phyloP scores from a whole-genome alignment of 2,888 invertebrate genomes.

The Andrena trimmerana region DNA sequence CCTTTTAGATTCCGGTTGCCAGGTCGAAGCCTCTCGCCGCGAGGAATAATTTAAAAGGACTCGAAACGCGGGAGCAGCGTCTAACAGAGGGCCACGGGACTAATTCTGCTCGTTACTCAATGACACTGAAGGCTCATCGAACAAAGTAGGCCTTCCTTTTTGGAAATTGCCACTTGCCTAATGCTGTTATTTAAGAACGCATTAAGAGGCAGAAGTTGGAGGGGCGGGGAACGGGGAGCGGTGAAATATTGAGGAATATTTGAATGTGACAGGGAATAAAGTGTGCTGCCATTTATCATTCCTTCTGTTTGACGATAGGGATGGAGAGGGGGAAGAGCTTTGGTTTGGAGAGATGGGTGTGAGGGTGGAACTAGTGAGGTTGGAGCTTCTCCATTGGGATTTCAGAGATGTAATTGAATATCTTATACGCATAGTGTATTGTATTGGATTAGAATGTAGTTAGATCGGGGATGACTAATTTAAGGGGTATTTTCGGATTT shows the following conservation, averaged over 20 bases:
- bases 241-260: conserved; percentile 6
- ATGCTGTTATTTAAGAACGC: not conserved
- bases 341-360: not conserved
- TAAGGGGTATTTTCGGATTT: no score
- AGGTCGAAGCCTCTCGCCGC: not conserved
- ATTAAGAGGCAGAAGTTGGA: not conserved
- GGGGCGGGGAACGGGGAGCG: not conserved
- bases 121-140: conserved; percentile 16
- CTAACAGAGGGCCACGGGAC: not conserved
- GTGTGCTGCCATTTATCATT: not conserved
- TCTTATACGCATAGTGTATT: no score
- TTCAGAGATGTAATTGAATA: no score
- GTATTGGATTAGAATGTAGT: no score
- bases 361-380: no score
- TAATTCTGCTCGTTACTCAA: conserved; percentile 28
- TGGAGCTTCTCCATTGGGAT: no score
- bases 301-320: not conserved
- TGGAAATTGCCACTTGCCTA: not conserved
- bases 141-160: not conserved
- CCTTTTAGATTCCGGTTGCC: conserved; percentile 16
- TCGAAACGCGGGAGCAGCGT: not conserved
- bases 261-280: conserved; percentile 5
- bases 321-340: not conserved
- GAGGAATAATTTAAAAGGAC: conserved; percentile 26
- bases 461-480: no score